Conservation (phyloP, 2,888 invertebrate genomes). For the Agrypnus murinus region DNA sequence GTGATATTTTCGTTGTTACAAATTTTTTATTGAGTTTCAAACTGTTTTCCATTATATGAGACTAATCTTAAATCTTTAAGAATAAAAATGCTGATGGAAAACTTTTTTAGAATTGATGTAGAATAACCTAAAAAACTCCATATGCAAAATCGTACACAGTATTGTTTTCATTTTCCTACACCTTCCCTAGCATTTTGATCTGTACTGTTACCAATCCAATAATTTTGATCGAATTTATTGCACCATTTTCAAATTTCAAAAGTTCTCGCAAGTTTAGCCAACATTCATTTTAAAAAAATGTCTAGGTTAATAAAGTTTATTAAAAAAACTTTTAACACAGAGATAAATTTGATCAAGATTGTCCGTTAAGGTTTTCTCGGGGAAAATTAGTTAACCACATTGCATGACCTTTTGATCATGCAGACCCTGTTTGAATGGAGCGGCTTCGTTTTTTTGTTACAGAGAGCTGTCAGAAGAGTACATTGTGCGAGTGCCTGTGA, state of each 20-base stretch:
- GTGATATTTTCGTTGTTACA: too few relatives aligned
- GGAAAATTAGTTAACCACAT: slow-evolving; percentile 46
- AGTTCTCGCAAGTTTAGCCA: too few relatives aligned
- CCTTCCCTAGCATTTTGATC: neutral
- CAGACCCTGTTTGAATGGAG: slow-evolving; percentile 64
- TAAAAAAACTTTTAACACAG: too few relatives aligned
- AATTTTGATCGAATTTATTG: neutral
- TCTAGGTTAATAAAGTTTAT: too few relatives aligned
- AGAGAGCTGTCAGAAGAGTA: slow-evolving; percentile 84
- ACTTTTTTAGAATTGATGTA: too few relatives aligned
- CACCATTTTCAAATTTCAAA: neutral
- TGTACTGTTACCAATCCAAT: neutral
- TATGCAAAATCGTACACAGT: too few relatives aligned
- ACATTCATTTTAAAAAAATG: too few relatives aligned
- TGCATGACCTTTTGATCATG: slow-evolving; percentile 50
- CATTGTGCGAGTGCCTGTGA: slow-evolving; percentile 89
- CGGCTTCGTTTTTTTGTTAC: slow-evolving; percentile 71
- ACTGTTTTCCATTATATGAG: too few relatives aligned
- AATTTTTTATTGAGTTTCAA: too few relatives aligned
- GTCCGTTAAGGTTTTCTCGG: slow-evolving; percentile 41
- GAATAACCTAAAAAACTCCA: too few relatives aligned
- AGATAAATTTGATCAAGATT: slow-evolving; percentile 7
- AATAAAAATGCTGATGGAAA: too few relatives aligned
- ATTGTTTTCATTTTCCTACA: neutral
- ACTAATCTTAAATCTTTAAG: too few relatives aligned